A percentile compares a stretch with the other conserved stretches of the same genome.
These are phyloP conservation scores for Zeugodacus cucurbitae DNA, from an alignment of 1,140 invertebrate species.

Conservation along the genomic window DNA sequence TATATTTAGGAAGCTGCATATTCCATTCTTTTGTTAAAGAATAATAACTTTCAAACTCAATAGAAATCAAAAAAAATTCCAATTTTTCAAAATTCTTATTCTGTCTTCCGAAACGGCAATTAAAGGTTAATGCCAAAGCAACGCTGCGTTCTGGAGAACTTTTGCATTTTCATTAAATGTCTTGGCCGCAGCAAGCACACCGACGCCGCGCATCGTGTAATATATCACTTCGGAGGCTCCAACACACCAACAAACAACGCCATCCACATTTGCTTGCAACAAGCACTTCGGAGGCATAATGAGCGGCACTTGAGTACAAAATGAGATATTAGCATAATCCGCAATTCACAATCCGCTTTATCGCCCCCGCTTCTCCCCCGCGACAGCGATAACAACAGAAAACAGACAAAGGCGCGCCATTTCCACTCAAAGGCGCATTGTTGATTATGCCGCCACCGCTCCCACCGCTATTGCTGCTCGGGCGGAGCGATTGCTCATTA, in stretches of 20 bases:
- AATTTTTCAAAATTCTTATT: no score
- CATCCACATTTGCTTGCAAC: not conserved
- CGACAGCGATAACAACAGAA: not conserved
- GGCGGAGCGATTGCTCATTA: not conserved
- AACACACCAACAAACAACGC: not conserved
- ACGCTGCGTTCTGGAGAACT: not conserved
- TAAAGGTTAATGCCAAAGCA: not conserved
- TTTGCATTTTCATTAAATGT: not conserved
- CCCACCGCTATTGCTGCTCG: not conserved
- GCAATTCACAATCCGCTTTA: not conserved
- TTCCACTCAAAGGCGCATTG: not conserved
- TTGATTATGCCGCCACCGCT: not conserved
- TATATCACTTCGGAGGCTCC: not conserved
- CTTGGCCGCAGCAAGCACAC: not conserved
- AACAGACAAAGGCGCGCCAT: not conserved
- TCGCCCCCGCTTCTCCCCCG: not conserved
- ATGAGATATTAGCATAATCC: slow-evolving; percentile 42
- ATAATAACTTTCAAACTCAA: no score
- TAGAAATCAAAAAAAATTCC: no score
- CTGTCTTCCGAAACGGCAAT: no score
- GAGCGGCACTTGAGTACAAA: slow-evolving; percentile 36
- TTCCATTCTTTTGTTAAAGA: no score
- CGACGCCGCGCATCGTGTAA: not conserved
- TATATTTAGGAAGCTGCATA: no score
- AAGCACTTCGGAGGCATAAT: slow-evolving; percentile 28